Conservation (phyloP, 2,113 vertebrate species). For the Lophius piscatorius region DNA sequence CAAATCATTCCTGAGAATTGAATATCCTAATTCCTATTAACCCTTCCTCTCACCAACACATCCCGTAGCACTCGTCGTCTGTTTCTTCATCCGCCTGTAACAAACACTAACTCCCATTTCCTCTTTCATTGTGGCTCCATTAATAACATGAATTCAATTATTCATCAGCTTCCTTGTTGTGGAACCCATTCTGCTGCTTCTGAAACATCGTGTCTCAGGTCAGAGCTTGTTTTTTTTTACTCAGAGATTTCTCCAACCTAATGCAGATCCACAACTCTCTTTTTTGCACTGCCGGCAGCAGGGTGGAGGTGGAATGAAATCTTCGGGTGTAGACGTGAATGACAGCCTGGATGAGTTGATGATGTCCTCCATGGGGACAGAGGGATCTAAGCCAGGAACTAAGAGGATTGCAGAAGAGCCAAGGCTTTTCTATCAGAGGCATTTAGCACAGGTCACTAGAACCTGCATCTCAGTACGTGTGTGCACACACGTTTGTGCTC, state of each 20-base stretch:
- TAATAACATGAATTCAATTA: constrained; percentile 39
- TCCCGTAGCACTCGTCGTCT: neutral
- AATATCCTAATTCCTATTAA: neutral
- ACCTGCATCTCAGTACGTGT: constrained; percentile 44
- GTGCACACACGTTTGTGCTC: too few relatives aligned
- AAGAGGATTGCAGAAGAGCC: constrained; percentile 77
- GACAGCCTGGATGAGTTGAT: constrained; percentile 43
- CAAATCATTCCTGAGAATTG: neutral
- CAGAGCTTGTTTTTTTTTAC: neutral
- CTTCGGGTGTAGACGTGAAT: constrained; percentile 35
- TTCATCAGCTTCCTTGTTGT: constrained; percentile 10
- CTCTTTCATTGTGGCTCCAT: constrained; percentile 1
- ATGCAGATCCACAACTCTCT: constrained; percentile 23
- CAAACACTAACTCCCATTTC: neutral
- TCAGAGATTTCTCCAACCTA: too few relatives aligned
- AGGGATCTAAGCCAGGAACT: constrained; percentile 70
- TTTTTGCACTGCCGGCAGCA: neutral
- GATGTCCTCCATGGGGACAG: constrained; percentile 61
- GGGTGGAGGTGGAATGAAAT: constrained; percentile 1
- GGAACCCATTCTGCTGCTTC: neutral
- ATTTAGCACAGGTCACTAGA: constrained; percentile 72
- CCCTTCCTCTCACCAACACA: neutral
- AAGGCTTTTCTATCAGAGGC: constrained; percentile 75
- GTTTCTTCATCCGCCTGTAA: neutral
- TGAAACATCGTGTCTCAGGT: neutral